phyloP scores from a whole-genome alignment of 1,140 invertebrate genomes.

The Coelopa frigida region DNA sequence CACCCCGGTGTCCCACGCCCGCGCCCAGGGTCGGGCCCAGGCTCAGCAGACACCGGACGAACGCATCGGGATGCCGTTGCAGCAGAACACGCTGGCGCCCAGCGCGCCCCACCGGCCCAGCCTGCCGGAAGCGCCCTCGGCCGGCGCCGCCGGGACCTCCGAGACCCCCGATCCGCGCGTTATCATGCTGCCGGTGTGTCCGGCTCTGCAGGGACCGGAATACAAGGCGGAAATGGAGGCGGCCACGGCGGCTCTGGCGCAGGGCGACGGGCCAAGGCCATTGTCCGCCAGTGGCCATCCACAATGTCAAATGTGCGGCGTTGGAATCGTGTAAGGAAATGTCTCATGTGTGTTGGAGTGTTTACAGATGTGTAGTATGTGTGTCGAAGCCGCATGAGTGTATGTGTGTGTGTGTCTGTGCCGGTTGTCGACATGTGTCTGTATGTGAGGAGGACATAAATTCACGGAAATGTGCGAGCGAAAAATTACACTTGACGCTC shows the following conservation, averaged over 20 bases:
- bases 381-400: no score
- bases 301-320: constrained; percentile 39
- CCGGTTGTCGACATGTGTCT: no score
- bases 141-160: constrained; percentile 9
- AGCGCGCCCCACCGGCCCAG: constrained; percentile 46
- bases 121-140: constrained; percentile 33
- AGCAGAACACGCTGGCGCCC: constrained; percentile 34
- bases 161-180: constrained; percentile 31
- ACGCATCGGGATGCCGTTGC: constrained; percentile 29
- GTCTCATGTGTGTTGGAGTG: constrained; percentile 8
- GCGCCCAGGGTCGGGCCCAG: constrained; percentile 18
- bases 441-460: no score
- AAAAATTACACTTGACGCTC: no score
- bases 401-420: no score
- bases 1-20: constrained; percentile 24
- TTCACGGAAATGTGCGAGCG: no score
- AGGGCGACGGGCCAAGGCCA: constrained; percentile 24
- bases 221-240: constrained; percentile 39
- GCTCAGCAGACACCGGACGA: constrained; percentile 19
- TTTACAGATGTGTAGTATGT: neutral
- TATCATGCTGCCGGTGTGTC: constrained; percentile 39
- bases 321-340: constrained; percentile 44
- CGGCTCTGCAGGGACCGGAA: constrained; percentile 31
- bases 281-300: constrained; percentile 40
- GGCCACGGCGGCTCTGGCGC: constrained; percentile 19